Conservation (phyloP, 2,888 invertebrate genomes). For the Napeogenes inachia region DNA sequence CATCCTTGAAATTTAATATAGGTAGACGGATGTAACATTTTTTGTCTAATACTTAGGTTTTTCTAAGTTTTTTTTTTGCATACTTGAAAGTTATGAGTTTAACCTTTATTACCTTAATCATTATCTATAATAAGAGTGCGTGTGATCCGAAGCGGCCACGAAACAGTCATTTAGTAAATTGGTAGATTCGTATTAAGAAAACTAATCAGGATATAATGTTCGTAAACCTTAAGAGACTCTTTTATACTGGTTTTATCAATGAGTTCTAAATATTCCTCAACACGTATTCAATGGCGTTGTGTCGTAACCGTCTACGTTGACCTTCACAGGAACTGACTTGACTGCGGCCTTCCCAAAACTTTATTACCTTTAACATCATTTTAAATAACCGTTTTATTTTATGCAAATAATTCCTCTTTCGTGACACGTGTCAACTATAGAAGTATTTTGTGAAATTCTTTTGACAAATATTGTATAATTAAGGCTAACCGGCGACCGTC, state of each 20-base stretch:
- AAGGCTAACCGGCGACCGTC: conserved; percentile 3
- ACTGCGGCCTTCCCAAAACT: conserved; percentile 27
- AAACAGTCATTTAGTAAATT: too few species aligned
- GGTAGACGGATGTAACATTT: background rate
- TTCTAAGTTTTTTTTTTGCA: background rate
- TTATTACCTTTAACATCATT: conserved; percentile 16
- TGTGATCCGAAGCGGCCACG: too few species aligned
- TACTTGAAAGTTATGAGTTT: background rate
- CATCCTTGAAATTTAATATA: conserved; percentile 2
- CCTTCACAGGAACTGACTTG: conserved; percentile 53
- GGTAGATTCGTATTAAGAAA: conserved; percentile 7
- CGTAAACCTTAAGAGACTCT: too few species aligned
- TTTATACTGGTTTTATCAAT: conserved; percentile 50
- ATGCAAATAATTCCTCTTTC: conserved; percentile 19
- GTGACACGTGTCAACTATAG: conserved; percentile 15
- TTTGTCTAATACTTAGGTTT: background rate
- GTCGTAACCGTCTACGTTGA: conserved; percentile 46
- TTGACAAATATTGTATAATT: conserved; percentile 4
- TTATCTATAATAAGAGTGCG: too few species aligned
- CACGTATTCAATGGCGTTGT: conserved; percentile 62
- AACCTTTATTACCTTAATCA: too few species aligned
- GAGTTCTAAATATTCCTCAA: conserved; percentile 54
- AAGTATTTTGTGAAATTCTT: conserved; percentile 1
- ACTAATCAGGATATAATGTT: too few species aligned
- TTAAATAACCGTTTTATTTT: conserved; percentile 16